A percentile compares a stretch with the other conserved stretches of the same genome.
These are phyloP conservation scores for Tachysurus vachellii DNA, from an alignment of 2,113 vertebrate genomes.

Conservation along the genomic window DNA sequence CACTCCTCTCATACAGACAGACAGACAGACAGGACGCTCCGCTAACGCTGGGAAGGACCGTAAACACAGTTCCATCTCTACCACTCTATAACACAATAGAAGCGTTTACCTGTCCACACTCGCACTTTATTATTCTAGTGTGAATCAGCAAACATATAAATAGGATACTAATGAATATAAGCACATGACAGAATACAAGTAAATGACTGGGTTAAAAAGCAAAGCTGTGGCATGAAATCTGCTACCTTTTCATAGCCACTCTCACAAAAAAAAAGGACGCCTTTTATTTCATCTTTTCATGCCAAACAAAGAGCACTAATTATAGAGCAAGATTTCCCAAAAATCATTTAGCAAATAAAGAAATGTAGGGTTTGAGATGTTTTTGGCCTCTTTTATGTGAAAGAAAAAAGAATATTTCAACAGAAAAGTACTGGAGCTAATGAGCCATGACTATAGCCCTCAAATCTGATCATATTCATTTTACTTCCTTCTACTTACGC, in stretches of 20 bases:
- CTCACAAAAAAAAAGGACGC: background rate
- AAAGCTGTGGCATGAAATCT: background rate
- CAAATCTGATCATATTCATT: background rate
- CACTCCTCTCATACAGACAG: constrained; percentile 39
- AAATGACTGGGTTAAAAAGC: background rate
- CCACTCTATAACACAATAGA: constrained; percentile 26
- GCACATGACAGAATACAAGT: constrained; percentile 37
- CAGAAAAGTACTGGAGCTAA: background rate
- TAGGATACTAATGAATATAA: background rate
- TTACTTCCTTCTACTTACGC: background rate
- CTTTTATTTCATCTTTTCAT: background rate
- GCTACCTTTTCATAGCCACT: background rate
- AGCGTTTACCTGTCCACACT: constrained; percentile 5
- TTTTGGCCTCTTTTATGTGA: background rate
- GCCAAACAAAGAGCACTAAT: background rate
- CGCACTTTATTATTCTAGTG: constrained; percentile 29
- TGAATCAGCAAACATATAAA: background rate
- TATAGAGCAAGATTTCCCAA: background rate
- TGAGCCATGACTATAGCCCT: background rate
- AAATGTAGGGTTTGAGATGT: background rate
- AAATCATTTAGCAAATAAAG: background rate
- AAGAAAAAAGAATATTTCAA: background rate
- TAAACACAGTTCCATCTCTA: constrained; percentile 32
- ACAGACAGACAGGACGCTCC: constrained; percentile 50
- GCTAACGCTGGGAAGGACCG: constrained; percentile 41